Base-by-base conservation (phyloP, 2,888 invertebrate species). In the Melieria omissa region DNA sequence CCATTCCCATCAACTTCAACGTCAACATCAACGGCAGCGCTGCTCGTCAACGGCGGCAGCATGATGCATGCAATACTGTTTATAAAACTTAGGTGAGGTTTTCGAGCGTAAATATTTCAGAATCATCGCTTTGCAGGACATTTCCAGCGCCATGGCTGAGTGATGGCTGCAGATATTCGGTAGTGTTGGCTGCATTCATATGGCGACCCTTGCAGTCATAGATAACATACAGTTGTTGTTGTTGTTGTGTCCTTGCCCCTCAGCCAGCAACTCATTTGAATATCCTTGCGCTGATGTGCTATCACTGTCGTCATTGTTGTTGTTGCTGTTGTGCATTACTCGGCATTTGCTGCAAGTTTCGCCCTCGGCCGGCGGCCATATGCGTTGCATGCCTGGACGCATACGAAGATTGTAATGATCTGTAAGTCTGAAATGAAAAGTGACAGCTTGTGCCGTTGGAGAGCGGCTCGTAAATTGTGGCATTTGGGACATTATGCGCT, bases 341-440 rank as follows among this genome's bases (percentile, higher is more conserved):
- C 5, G 1, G 62, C 41, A 49, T 12, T 0, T 42, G 41, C 64
- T 16, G 9, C 4, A 54, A 52, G 44, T 52, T 52, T 52, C 67
- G 52, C 67, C 52, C 52, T 61, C 41, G 67, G 61, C 47, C 60
- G 41, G 9, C 60, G 12, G 45, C 60, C 67, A 67, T 67, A 67
- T 67, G 67, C 49, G 75, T 78, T 79, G 79, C 78, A 82, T 80
- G 81, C 79, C 77, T 82, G 76, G 80, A 73, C 78, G 82, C 78
- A 75, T 79, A 76, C 76, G 77, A 77, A 80, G 80, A 79, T 81
- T 79, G 79, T 79, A 80, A 81, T 82, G 81, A 80, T 82, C 55
- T n/a, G 14, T 49, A 58, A 62, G 69, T 54, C 54, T 45, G 29
- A 57, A 58, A 45, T 52, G 16, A 62, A 68, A 61, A 60, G 10